A percentile compares a stretch with the other conserved stretches of the same genome.
Evolutionary conservation across 2,888 invertebrate species (phyloP).

Genomic region (Drosophila multiciliata): DNA sequence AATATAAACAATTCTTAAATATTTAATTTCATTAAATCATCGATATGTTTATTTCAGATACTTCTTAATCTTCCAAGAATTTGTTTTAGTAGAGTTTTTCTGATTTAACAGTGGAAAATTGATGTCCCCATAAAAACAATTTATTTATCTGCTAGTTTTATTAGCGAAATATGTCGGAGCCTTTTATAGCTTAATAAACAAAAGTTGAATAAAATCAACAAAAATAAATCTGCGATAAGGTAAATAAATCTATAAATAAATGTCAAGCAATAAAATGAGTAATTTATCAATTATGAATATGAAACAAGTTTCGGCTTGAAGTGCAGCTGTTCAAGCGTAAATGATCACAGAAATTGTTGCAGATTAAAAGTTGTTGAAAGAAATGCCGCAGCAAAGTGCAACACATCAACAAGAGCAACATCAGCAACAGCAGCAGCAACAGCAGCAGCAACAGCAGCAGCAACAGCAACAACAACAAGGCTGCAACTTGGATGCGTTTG

Average conservation of each 20-base stretch:
- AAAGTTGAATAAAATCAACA: neutral
- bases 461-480: slow-evolving; percentile 27
- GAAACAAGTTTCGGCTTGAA: slow-evolving; percentile 9
- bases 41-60: neutral
- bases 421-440: slow-evolving; percentile 34
- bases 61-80: neutral
- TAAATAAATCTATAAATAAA: slow-evolving; percentile 5
- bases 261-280: neutral
- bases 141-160: neutral
- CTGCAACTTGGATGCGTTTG: slow-evolving; percentile 59
- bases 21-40: neutral
- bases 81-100: neutral
- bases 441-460: slow-evolving; percentile 20
- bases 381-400: slow-evolving; percentile 53
- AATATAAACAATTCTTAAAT: neutral
- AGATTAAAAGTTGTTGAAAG: slow-evolving; percentile 50
- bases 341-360: slow-evolving; percentile 52
- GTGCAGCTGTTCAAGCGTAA: slow-evolving; percentile 31
- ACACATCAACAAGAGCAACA: slow-evolving; percentile 64
- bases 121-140: neutral
- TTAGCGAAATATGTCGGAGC: neutral
- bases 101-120: neutral
- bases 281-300: slow-evolving; percentile 23
- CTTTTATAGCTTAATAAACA: neutral
- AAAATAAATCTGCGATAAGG: neutral